phyloP scores from a whole-genome alignment of 2,113 vertebrate species.

The Aleadryas rufinucha region DNA sequence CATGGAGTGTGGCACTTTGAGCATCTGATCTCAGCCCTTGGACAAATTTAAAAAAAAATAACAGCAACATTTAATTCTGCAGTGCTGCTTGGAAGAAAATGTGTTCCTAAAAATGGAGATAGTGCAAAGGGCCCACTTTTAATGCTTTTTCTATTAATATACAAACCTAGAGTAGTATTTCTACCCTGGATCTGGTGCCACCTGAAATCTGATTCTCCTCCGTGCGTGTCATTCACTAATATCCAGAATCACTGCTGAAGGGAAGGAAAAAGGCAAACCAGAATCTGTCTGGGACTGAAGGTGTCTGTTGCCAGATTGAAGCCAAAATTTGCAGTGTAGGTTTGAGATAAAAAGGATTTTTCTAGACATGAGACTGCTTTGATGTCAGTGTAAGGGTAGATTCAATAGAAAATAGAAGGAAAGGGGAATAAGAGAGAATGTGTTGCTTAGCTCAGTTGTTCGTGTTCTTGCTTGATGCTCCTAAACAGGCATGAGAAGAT shows the following conservation, averaged over 20 bases:
- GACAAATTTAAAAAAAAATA: not conserved
- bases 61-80: not conserved
- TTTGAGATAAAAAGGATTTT: not conserved
- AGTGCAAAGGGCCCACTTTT: not conserved
- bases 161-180: not conserved
- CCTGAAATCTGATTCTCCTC: not conserved
- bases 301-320: not conserved
- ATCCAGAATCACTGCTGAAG: not conserved
- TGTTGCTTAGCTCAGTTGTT: not conserved
- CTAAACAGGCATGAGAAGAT: not conserved
- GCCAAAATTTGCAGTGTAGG: not conserved
- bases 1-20: rapidly evolving
- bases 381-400: not conserved
- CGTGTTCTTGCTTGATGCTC: not conserved
- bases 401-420: not conserved
- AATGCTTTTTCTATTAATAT: not conserved
- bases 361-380: not conserved
- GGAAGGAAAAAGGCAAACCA: not conserved
- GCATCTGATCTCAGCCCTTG: not conserved
- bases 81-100: not conserved
- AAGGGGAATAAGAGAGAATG: not conserved
- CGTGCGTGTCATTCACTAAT: rapidly evolving
- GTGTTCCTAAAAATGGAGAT: not conserved
- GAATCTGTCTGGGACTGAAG: not conserved
- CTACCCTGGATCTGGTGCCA: not conserved